Conservation (phyloP, 2,797 vertebrate species). For the Sebastes umbrosus region DNA sequence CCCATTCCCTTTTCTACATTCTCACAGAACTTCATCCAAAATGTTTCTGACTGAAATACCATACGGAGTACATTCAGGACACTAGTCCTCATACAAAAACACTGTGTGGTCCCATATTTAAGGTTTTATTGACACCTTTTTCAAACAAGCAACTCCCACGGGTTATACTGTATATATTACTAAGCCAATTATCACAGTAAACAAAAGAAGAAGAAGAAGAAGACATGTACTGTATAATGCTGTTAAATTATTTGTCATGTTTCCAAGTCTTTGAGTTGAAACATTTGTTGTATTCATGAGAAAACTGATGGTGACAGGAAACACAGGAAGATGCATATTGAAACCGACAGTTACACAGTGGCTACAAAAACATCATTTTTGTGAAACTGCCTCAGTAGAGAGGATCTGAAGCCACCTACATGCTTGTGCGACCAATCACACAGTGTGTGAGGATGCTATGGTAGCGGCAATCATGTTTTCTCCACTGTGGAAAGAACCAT, state of each 20-base stretch:
- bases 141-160: neutral
- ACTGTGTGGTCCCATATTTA: neutral
- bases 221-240: neutral
- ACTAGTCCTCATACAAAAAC: neutral
- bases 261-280: neutral
- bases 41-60: neutral
- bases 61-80: neutral
- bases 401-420: neutral
- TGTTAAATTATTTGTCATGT: neutral
- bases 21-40: neutral
- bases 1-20: slow-evolving; percentile 4
- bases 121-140: neutral
- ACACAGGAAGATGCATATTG: neutral
- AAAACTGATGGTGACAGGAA: neutral
- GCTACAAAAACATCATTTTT: neutral
- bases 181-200: neutral
- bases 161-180: neutral
- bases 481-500: slow-evolving; percentile 10
- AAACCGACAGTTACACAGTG: neutral
- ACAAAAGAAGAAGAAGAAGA: neutral
- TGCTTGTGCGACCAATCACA: neutral
- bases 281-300: neutral
- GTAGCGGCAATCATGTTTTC: neutral
- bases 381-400: neutral
- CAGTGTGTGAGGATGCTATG: neutral